Base-by-base conservation (phyloP, 2,888 invertebrate species). In the Apantesis nais region DNA sequence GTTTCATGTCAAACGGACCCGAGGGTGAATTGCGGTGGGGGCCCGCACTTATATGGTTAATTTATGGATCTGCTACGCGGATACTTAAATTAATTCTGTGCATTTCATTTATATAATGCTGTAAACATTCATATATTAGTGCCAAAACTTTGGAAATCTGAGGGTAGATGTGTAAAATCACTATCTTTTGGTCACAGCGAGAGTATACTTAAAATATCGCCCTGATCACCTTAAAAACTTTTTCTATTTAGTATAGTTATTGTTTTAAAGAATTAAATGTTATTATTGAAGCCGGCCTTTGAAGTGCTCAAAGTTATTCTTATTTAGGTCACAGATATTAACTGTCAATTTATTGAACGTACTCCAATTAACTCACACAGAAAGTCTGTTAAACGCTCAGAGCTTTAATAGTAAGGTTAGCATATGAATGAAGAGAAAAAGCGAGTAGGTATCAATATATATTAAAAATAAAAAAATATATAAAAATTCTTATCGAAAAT, bases 321-420 rank as follows among this genome's bases (percentile, higher is more conserved):
- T 41, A 73, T 70, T 67, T 63, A 44, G 69, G 64, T 62, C 70
- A 61, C 64, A 60, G 64, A 64, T 62, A 73, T 73, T 70, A 70
- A 62, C 72, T 65, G 64, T 65, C 66, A 34, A 61, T 65, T 71
- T 67, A 61, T 64, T 70, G 73, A 70, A 64, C 67, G 19, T 55
- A 70, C 70, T 70, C 58, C 55, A 70, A 70, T 73, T 70, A 65
- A 70, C 63, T 34, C 19, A 22, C 64, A 73, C 55, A 67, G 34
- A 55, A 65, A n/a, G 61, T 25, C 34, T 34, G 60, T 63, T 71
- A 62, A 58, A 44, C 25, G n/a, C 16, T 39, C 16, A 44, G 12
- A 41, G 16, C 29, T 37, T 62, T 37, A 48, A 4, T 48, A 63
- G 44, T 44, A 16, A 22, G 29, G 22, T 63, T 63, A 7, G 29